phyloP scores from a whole-genome alignment of 2,888 invertebrate species.

The Amblyteles armatorius region DNA sequence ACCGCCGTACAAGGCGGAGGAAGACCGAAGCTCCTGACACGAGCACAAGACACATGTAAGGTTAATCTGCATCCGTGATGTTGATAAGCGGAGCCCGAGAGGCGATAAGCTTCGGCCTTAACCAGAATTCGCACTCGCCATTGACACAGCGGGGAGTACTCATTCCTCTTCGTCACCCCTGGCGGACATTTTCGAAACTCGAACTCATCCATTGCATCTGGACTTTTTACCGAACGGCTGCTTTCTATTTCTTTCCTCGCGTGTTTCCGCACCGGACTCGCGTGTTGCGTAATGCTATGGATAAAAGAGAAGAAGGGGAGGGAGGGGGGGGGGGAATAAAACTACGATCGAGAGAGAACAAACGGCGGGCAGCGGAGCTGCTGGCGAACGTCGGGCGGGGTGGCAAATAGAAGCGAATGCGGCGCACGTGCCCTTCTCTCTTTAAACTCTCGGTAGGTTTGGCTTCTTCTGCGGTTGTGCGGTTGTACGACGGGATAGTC shows the following conservation, averaged over 20 bases:
- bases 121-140: constrained; percentile 2
- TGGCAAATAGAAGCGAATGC: constrained; percentile 24
- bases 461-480: constrained; percentile 47
- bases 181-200: not conserved
- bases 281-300: not conserved
- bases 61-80: constrained; percentile 65
- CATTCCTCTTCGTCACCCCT: not conserved
- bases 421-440: constrained; percentile 48
- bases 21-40: not conserved
- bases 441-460: constrained; percentile 29
- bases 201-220: not conserved
- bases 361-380: not conserved
- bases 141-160: not conserved
- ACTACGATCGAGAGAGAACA: constrained; percentile 7
- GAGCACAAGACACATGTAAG: constrained; percentile 45
- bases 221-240: not conserved
- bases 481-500: constrained; percentile 29
- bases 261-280: not conserved
- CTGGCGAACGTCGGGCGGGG: constrained; percentile 10
- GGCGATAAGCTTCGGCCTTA: constrained; percentile 6
- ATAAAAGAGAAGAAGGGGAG: not conserved
- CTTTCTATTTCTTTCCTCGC: not conserved
- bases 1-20: constrained; percentile 1
- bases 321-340: not conserved
- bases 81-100: constrained; percentile 49